Evolutionary conservation across 2,797 vertebrate genomes (phyloP).

Genomic region (Sorex maritimensis): DNA sequence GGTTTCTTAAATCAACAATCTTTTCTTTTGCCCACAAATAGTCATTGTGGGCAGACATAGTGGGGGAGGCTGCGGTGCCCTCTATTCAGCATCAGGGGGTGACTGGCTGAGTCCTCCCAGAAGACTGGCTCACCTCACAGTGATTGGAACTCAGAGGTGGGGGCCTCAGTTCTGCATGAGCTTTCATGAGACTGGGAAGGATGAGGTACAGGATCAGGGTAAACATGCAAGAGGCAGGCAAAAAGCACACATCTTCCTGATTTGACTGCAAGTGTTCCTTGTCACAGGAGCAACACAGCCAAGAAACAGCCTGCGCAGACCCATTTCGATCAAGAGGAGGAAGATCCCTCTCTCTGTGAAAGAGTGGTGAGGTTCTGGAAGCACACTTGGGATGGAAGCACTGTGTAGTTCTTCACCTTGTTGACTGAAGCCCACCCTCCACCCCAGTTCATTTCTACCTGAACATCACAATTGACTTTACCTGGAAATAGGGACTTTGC

Average conservation of each 20-base stretch:
- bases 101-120: neutral
- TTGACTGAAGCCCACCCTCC: neutral
- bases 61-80: neutral
- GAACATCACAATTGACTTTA: constrained; percentile 27
- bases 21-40: constrained; percentile 10
- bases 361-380: constrained; percentile 17
- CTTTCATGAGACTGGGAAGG: neutral
- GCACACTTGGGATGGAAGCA: neutral
- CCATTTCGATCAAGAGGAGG: neutral
- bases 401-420: neutral
- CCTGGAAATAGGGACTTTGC: constrained; percentile 27
- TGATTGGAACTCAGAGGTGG: neutral
- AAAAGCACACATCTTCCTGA: neutral
- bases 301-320: neutral
- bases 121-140: neutral
- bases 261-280: neutral
- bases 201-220: neutral
- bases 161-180: neutral
- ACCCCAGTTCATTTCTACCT: neutral
- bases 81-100: neutral
- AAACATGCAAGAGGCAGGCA: neutral
- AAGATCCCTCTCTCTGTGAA: neutral
- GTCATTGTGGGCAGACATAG: neutral
- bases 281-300: no score
- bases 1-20: neutral